Evolutionary conservation across 2,113 vertebrate genomes (phyloP).

Genomic region (Phaetusa simplex): DNA sequence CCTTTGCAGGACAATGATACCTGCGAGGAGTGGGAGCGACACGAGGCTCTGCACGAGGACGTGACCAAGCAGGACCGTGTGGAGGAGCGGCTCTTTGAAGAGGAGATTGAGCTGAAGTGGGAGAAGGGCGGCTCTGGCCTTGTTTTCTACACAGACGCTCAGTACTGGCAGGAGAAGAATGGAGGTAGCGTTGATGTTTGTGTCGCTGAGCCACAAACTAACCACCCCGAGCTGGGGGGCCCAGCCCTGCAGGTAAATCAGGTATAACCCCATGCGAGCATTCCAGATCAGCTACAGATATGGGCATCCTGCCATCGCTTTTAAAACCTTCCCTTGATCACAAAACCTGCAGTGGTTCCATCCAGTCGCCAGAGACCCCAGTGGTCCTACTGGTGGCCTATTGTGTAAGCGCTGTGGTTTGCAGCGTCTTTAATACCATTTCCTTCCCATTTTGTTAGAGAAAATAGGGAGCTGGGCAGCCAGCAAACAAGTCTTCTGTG

Average conservation of each 20-base stretch:
- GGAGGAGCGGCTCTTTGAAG: constrained; percentile 89
- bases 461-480: background rate
- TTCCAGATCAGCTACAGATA: background rate
- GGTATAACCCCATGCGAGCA: accelerated
- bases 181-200: constrained; percentile 76
- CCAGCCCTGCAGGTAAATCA: background rate
- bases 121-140: constrained; percentile 96
- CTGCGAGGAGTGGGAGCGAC: constrained; percentile 96
- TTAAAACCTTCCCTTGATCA: background rate
- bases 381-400: background rate
- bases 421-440: accelerated
- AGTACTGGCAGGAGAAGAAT: constrained; percentile 92
- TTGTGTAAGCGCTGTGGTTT: background rate
- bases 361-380: background rate
- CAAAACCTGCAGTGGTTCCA: background rate
- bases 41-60: constrained; percentile 92
- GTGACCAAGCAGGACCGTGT: constrained; percentile 89
- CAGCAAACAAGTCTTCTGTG: background rate
- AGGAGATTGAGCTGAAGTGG: constrained; percentile 97
- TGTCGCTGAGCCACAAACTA: background rate
- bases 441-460: background rate
- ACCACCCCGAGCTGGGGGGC: accelerated
- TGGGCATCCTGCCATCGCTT: accelerated
- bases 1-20: constrained; percentile 74
- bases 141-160: constrained; percentile 96